phyloP scores from a whole-genome alignment of 2,113 vertebrate species.

The Todiramphus saurophagus region DNA sequence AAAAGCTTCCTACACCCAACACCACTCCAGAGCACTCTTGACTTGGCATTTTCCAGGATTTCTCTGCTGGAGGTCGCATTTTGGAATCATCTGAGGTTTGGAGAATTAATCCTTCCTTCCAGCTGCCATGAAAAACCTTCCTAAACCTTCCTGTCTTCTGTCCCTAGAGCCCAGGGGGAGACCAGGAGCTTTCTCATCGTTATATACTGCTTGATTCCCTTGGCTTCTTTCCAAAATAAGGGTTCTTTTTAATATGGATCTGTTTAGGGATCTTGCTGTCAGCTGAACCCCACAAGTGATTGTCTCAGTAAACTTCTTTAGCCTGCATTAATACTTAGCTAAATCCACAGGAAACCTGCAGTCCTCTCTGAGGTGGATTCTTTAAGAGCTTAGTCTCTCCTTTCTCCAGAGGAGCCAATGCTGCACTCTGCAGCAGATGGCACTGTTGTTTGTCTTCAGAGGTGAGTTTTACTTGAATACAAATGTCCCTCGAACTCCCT shows the following conservation, averaged over 20 bases:
- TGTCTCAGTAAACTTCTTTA: not conserved
- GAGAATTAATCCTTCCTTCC: not conserved
- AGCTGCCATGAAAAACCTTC: not conserved
- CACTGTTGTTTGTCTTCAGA: conserved; percentile 23
- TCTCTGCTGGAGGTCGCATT: not conserved
- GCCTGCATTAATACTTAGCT: not conserved
- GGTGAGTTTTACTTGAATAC: not conserved
- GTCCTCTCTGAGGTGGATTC: not conserved
- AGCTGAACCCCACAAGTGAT: not conserved
- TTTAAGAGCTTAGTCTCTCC: not conserved
- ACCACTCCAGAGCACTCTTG: not conserved
- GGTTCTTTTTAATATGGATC: not conserved
- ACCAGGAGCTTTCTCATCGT: not conserved
- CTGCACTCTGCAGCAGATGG: conserved; percentile 14
- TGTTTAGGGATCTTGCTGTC: not conserved
- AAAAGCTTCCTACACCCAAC: not conserved
- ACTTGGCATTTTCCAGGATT: not conserved
- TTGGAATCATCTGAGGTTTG: not conserved
- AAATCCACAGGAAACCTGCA: not conserved
- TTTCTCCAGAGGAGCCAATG: not conserved
- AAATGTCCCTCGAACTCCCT: not conserved
- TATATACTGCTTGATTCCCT: not conserved
- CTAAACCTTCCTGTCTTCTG: not conserved
- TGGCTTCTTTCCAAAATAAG: not conserved
- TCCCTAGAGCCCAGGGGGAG: not conserved